These are phyloP conservation scores for Adelges cooleyi DNA, from an alignment of 1,140 invertebrate genomes.

Conservation along the genomic window DNA sequence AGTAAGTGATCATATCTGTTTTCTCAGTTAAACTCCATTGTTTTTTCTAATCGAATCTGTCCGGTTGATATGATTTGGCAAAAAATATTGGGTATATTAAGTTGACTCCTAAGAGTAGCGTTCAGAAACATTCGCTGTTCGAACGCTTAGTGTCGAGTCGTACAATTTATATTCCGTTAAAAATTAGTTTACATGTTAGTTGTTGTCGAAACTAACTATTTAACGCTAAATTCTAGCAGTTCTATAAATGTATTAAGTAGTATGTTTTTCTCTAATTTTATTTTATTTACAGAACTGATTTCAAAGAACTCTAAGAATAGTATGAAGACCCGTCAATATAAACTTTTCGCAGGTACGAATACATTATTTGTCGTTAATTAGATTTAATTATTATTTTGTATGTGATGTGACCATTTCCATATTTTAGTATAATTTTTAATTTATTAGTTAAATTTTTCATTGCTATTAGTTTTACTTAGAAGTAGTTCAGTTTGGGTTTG, in stretches of 20 bases:
- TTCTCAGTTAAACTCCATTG: slow-evolving; percentile 1
- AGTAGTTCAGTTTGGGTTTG: no score
- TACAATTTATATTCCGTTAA: background rate
- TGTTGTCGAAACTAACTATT: no score
- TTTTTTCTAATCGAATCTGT: background rate
- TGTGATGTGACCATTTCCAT: no score
- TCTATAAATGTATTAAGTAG: no score
- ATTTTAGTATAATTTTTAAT: no score
- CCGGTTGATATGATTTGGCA: background rate
- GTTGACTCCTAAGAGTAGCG: slow-evolving; percentile 18
- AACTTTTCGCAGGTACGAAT: slow-evolving; percentile 47
- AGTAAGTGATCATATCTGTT: slow-evolving; percentile 60
- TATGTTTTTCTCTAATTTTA: no score
- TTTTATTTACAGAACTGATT: slow-evolving; percentile 57
- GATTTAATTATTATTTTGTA: no score
- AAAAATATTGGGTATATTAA: slow-evolving; percentile 17
- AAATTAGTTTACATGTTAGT: no score
- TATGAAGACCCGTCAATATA: slow-evolving; percentile 40
- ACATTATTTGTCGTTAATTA: no score
- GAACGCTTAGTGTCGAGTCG: slow-evolving; percentile 7
- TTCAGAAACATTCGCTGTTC: background rate
- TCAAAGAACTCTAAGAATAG: slow-evolving; percentile 39
- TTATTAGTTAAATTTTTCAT: no score
- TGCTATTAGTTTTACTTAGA: no score
- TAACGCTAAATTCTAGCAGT: no score